Evolutionary conservation across 2,113 vertebrate species (phyloP).

Genomic region (Artemisiospiza belli): DNA sequence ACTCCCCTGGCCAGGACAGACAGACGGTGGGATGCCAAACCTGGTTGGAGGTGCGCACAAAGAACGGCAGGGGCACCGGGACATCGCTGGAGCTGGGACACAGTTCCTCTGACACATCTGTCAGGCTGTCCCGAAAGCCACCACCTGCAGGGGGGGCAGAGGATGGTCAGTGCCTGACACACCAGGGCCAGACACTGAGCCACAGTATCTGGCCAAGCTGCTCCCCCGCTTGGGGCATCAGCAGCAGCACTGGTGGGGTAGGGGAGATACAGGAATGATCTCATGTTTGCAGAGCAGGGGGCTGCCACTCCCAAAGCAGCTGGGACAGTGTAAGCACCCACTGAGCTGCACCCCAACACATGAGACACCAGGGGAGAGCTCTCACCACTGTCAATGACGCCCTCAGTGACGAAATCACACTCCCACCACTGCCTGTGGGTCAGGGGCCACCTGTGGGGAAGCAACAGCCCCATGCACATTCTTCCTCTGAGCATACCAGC

Average conservation of each 20-base stretch:
- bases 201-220: background rate
- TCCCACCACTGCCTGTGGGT: slow-evolving; percentile 95
- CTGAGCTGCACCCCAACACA: background rate
- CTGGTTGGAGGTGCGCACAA: slow-evolving; percentile 92
- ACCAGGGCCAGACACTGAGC: background rate
- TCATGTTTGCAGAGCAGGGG: background rate
- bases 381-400: slow-evolving; percentile 90
- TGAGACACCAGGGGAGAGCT: background rate
- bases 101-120: slow-evolving; percentile 94
- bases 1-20: background rate
- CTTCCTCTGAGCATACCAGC: rapidly evolving
- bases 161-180: background rate
- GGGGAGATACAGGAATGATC: background rate
- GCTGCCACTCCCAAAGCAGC: background rate
- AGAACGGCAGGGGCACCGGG: slow-evolving; percentile 90
- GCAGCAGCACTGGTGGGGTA: background rate
- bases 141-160: slow-evolving; percentile 75
- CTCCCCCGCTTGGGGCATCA: background rate
- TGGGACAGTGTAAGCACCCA: rapidly evolving
- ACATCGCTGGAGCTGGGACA: slow-evolving; percentile 92
- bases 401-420: slow-evolving; percentile 92
- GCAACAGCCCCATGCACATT: background rate
- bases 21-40: slow-evolving; percentile 58
- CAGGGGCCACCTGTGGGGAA: slow-evolving; percentile 85
- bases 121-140: slow-evolving; percentile 94